Base-by-base conservation (phyloP, 2,113 vertebrate species). In the Phylloscopus trochilus region DNA sequence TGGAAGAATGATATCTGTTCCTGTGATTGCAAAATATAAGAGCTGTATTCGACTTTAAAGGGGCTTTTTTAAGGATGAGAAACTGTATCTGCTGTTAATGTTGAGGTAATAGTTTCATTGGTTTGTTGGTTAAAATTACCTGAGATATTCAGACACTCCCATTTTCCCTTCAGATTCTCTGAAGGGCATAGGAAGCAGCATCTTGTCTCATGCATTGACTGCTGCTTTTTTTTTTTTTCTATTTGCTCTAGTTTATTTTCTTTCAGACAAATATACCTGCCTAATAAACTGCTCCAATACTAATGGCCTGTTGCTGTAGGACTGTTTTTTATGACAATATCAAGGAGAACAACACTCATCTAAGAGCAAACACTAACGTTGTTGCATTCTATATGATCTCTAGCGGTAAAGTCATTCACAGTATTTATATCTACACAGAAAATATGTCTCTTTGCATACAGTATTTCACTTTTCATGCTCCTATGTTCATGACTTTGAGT, bases 231-330 rank as follows among this genome's bases (percentile, higher is more conserved):
- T 18, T 39, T 39, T 39, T 33, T 78, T n/a, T 60, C n/a, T 91
- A 13, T 83, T 73, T 7, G 12, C 80, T 96, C 95, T 89, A 96
- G 37, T 60, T 95, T 74, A 60, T 69, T 69, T 64, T 12, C 22
- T 70, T 83, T 79, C 53, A 87, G 55, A 63, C 14, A 63, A 62
- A 12, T 41, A 41, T 41, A 13, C 51, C 49, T 41, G 66, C 31
- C 26, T 68, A 96, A 96, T 26, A 97, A 94, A 86, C 44, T 85
- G 41, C 86, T 93, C 89, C 87, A 97, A 88, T 92, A 89, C 35
- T 73, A 73, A n/a, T 83, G n/a, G 79, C 8, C 31, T 60, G 31
- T 85, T 79, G 16, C 7, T 96, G 35, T 74, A 39, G 73, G 55
- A 93, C 47, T 91, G 81, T 1, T 81, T 95, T 90, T 58, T 31